Conservation (phyloP, 2,113 vertebrate genomes). For the Uria lomvia region DNA sequence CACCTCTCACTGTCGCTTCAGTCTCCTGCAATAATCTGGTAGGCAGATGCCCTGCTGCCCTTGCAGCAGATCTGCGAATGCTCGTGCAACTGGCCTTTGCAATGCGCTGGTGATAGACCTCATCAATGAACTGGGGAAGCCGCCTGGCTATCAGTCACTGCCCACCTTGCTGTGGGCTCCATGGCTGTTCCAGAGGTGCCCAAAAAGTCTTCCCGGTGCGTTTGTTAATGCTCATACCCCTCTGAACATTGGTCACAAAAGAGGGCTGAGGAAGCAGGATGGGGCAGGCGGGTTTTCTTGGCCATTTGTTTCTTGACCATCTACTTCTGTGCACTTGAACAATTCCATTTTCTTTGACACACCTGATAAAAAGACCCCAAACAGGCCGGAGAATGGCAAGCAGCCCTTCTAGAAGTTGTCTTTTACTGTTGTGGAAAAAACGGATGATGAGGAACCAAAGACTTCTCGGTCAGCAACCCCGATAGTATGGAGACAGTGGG, state of each 20-base stretch:
- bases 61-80: not conserved
- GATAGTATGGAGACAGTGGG: fast-evolving
- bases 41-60: not conserved
- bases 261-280: not conserved
- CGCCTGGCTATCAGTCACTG: not conserved
- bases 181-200: no score
- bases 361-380: not conserved
- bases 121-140: not conserved
- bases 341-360: not conserved
- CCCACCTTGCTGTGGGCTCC: not conserved
- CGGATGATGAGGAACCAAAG: not conserved
- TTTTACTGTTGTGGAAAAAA: no score
- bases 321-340: not conserved
- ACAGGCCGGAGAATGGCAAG: not conserved
- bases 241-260: not conserved
- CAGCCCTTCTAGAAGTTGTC: not conserved
- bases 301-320: not conserved
- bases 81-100: not conserved
- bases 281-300: not conserved
- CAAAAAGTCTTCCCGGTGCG: no score
- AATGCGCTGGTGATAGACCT: fast-evolving
- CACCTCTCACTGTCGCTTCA: not conserved
- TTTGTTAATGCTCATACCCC: not conserved
- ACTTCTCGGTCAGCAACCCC: fast-evolving
- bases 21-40: not conserved